phyloP scores from a whole-genome alignment of 2,797 vertebrate species.

The Centropyge bicolor region DNA sequence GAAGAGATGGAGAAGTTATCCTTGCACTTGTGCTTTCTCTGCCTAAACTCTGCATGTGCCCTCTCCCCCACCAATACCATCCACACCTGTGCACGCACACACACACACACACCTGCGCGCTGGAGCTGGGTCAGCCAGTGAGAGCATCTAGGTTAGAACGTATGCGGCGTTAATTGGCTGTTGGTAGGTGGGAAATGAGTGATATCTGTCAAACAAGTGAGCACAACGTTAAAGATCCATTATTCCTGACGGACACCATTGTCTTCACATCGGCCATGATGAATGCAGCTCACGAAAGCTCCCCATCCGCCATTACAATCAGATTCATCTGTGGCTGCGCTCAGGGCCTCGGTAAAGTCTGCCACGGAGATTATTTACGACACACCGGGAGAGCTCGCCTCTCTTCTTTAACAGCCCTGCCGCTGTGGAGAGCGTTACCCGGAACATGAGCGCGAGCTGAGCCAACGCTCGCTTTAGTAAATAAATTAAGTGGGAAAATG shows the following conservation, averaged over 20 bases:
- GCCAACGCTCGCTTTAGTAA: conserved; percentile 75
- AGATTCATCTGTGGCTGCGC: conserved; percentile 73
- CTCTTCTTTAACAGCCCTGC: conserved; percentile 70
- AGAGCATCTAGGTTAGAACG: conserved; percentile 52
- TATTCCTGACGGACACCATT: conserved; percentile 55
- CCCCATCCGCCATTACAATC: conserved; percentile 74
- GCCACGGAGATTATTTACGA: conserved; percentile 76
- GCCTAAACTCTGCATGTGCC: conserved; percentile 61
- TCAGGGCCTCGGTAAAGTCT: conserved; percentile 68
- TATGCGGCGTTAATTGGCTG: conserved; percentile 70
- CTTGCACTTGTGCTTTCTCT: conserved; percentile 74
- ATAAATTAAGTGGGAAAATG: conserved; percentile 84
- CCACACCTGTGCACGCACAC: conserved; percentile 19
- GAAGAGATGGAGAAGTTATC: conserved; percentile 77
- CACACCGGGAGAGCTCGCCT: conserved; percentile 52
- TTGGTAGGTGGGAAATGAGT: conserved; percentile 60
- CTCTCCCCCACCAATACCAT: conserved; percentile 32
- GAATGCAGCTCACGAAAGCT: conserved; percentile 70
- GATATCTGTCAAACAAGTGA: conserved; percentile 70
- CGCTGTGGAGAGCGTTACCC: conserved; percentile 51
- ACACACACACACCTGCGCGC: conserved; percentile 45
- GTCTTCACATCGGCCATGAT: conserved; percentile 63
- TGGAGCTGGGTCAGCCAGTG: conserved; percentile 56
- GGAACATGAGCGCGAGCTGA: conserved; percentile 61
- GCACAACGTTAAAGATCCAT: conserved; percentile 67